Percentiles rank a stretch among this genome's conserved stretches.
Evolutionary conservation across 2,888 invertebrate genomes (phyloP).

Genomic region (Chymomyza amoena): DNA sequence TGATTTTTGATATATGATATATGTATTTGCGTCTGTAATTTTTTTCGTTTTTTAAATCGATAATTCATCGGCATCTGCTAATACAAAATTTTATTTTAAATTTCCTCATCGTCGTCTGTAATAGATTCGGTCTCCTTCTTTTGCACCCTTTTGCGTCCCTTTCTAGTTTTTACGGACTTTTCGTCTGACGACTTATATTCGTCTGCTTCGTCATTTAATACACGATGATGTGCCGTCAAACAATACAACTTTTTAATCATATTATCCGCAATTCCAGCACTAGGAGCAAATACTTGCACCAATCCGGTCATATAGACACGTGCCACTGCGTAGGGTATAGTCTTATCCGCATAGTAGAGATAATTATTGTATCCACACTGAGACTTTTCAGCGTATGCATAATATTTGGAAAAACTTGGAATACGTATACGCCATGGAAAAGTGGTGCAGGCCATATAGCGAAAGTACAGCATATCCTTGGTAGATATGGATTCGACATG

Average conservation of each 20-base stretch:
- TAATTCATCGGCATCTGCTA: no score
- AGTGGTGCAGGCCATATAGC: conserved; percentile 12
- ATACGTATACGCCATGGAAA: conserved; percentile 35
- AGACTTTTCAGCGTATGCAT: conserved; percentile 3
- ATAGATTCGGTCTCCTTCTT: no score
- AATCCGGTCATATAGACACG: conserved; percentile 33
- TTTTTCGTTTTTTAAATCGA: no score
- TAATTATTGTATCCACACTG: neutral
- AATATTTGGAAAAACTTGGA: conserved; percentile 15
- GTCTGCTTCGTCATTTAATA: neutral
- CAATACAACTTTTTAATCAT: conserved; percentile 34
- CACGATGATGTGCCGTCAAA: conserved; percentile 36
- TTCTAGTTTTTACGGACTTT: no score
- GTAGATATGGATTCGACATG: neutral
- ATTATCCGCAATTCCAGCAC: conserved; percentile 15
- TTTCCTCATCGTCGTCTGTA: no score
- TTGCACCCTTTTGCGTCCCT: no score
- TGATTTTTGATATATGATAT: no score
- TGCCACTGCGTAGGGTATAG: conserved; percentile 29
- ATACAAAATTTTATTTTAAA: no score
- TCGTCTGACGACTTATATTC: no score
- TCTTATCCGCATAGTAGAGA: conserved; percentile 42
- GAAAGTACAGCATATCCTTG: conserved; percentile 4
- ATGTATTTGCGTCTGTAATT: no score
- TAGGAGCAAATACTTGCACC: conserved; percentile 38